Conservation (phyloP, 2,888 invertebrate genomes). For the Phaedon cochleariae region DNA sequence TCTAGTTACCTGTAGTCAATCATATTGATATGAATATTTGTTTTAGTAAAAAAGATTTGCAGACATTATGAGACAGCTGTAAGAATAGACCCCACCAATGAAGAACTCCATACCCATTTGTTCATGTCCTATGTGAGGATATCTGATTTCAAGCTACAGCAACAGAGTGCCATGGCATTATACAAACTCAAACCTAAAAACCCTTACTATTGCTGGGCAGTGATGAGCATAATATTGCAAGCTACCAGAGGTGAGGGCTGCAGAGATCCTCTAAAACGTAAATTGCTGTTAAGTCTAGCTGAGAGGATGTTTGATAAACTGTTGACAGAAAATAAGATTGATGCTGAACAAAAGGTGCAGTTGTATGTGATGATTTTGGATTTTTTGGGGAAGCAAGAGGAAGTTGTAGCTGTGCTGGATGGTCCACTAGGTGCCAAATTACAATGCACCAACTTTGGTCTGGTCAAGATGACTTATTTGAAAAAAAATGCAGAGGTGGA, state of each 20-base stretch:
- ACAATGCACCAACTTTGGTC: constrained; percentile 73
- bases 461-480: constrained; percentile 78
- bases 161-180: constrained; percentile 86
- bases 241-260: constrained; percentile 65
- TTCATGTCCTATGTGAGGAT: constrained; percentile 96
- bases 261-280: constrained; percentile 67
- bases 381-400: constrained; percentile 80
- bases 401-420: constrained; percentile 82
- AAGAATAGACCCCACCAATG: constrained; percentile 84
- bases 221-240: constrained; percentile 96
- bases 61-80: constrained; percentile 89
- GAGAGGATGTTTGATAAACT: constrained; percentile 94
- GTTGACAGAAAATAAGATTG: constrained; percentile 85
- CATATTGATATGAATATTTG: constrained; percentile 11
- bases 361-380: constrained; percentile 90
- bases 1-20: background rate
- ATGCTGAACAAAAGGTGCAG: constrained; percentile 93
- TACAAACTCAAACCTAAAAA: constrained; percentile 93
- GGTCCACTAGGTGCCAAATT: constrained; percentile 76
- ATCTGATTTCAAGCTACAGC: constrained; percentile 89
- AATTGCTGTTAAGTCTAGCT: constrained; percentile 84
- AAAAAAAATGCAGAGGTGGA: constrained; percentile 79
- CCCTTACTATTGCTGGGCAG: constrained; percentile 98
- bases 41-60: constrained; percentile 87
- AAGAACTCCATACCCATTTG: constrained; percentile 91